phyloP scores from a whole-genome alignment of 2,113 vertebrate species.

The Periophthalmus modestus region DNA sequence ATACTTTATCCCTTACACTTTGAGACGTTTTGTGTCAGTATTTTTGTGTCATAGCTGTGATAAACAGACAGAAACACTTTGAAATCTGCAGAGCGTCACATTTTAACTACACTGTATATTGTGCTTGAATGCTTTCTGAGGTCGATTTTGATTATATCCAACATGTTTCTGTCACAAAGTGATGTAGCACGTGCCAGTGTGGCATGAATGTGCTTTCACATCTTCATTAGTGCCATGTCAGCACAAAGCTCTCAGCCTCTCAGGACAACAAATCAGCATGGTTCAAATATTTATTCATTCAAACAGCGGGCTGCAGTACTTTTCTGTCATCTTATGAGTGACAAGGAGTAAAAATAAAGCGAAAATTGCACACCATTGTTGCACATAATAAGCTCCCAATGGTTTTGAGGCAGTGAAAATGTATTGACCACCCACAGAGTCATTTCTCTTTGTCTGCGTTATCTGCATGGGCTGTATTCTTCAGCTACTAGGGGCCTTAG shows the following conservation, averaged over 20 bases:
- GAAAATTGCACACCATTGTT: slow-evolving; percentile 8
- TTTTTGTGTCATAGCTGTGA: background rate
- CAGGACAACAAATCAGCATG: slow-evolving; percentile 55
- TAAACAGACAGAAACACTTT: background rate
- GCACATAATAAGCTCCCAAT: background rate
- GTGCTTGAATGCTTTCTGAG: background rate
- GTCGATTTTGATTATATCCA: background rate
- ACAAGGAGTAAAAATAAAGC: slow-evolving; percentile 10
- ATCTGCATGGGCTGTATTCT: background rate
- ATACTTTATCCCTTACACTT: background rate
- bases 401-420: slow-evolving; percentile 8
- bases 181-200: background rate
- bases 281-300: slow-evolving; percentile 47
- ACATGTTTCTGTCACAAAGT: background rate
- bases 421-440: background rate
- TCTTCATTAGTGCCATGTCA: slow-evolving; percentile 44
- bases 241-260: slow-evolving; percentile 29
- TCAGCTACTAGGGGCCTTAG: background rate
- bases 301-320: slow-evolving; percentile 32
- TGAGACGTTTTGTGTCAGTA: background rate
- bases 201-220: slow-evolving; percentile 19
- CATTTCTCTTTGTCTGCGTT: background rate
- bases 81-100: slow-evolving; percentile 2
- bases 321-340: slow-evolving; percentile 14
- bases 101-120: background rate